phyloP scores from a whole-genome alignment of 1,140 invertebrate genomes.

The Zaprionus nigranus region DNA sequence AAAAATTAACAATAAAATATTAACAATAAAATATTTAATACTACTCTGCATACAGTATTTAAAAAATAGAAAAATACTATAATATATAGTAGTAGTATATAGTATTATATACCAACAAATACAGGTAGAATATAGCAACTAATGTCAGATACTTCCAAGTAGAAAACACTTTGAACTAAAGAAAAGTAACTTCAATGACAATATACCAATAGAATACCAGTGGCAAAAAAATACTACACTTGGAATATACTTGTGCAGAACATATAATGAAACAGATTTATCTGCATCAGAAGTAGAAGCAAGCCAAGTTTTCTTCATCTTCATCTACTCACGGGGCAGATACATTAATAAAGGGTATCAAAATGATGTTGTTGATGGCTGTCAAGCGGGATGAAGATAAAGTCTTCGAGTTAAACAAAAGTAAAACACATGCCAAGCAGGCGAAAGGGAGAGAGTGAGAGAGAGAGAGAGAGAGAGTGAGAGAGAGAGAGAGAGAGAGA shows the following conservation, averaged over 20 bases:
- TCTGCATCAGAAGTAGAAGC: not conserved
- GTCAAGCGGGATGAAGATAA: slow-evolving; percentile 36
- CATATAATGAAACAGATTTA: not conserved
- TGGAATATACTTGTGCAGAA: not conserved
- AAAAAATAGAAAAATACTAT: too few species aligned
- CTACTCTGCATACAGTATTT: not conserved
- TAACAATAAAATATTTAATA: too few species aligned
- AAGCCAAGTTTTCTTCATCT: not conserved
- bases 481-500: too few species aligned
- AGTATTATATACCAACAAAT: too few species aligned
- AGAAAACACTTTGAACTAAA: not conserved
- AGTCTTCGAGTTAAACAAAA: slow-evolving; percentile 28
- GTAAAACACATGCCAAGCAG: slow-evolving; percentile 2
- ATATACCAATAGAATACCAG: too few species aligned
- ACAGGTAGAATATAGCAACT: too few species aligned
- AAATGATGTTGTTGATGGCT: slow-evolving; percentile 39
- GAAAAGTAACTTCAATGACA: not conserved
- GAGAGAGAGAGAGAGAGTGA: not conserved
- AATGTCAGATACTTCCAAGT: too few species aligned
- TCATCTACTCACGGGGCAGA: not conserved
- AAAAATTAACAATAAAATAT: not conserved
- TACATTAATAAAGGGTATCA: slow-evolving; percentile 26
- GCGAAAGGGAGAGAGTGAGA: not conserved
- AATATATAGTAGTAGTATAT: too few species aligned
- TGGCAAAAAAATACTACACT: not conserved